Percentiles rank a stretch among this genome's conserved stretches.
Conservation (phyloP, 1,140 invertebrate genomes). For the Drosophila tristis region DNA sequence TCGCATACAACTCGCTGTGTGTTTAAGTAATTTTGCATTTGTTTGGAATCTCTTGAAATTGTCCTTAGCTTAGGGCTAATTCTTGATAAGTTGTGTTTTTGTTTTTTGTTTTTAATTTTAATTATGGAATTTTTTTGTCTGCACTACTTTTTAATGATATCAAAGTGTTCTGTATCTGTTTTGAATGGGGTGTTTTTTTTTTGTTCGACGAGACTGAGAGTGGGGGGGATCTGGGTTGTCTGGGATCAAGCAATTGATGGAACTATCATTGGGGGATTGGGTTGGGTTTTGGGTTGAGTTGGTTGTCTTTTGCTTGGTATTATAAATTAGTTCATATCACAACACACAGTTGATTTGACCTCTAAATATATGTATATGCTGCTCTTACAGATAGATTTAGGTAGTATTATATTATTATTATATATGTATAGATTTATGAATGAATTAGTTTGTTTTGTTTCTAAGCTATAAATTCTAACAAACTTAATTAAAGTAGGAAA, state of each 20-base stretch:
- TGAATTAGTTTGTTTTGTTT: constrained; percentile 43
- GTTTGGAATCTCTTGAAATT: constrained; percentile 55
- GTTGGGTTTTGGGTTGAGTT: neutral
- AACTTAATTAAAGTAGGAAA: constrained; percentile 77
- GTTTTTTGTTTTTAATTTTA: constrained; percentile 28
- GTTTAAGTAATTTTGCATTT: constrained; percentile 67
- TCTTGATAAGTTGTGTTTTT: constrained; percentile 13
- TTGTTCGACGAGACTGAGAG: constrained; percentile 2
- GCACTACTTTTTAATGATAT: constrained; percentile 48
- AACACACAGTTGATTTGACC: constrained; percentile 82
- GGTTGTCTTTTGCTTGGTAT: constrained; percentile 46
- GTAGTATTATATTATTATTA: constrained; percentile 39
- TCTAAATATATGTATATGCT: constrained; percentile 52
- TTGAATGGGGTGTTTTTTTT: neutral
- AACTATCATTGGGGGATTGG: neutral
- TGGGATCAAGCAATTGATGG: constrained; percentile 46
- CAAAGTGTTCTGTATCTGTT: neutral
- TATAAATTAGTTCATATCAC: constrained; percentile 83
- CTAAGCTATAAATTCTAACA: constrained; percentile 78
- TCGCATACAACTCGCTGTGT: constrained; percentile 72
- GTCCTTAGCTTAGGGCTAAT: constrained; percentile 32
- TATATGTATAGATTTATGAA: constrained; percentile 53
- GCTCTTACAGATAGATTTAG: constrained; percentile 49
- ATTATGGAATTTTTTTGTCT: constrained; percentile 4
- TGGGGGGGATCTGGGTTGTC: constrained; percentile 28